Evolutionary conservation across 2,888 invertebrate species (phyloP).

Genomic region (Linnaemya tessellans): DNA sequence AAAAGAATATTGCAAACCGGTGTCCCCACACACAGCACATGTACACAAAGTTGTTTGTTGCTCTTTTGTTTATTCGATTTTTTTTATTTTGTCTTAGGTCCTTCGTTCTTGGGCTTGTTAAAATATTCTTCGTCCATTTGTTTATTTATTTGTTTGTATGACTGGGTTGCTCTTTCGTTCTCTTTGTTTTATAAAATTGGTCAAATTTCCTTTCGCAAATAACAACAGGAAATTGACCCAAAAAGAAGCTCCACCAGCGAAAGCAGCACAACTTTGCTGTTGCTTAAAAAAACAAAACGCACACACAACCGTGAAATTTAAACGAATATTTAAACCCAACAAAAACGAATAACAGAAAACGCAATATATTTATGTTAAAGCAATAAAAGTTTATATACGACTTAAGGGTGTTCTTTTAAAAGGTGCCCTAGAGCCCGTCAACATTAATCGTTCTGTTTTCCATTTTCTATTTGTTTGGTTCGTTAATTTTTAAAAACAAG

Average conservation of each 20-base stretch:
- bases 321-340: slow-evolving; percentile 51
- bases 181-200: slow-evolving; percentile 68
- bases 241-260: slow-evolving; percentile 51
- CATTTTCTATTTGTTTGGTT: slow-evolving; percentile 32
- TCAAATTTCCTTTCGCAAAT: slow-evolving; percentile 70
- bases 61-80: slow-evolving; percentile 34
- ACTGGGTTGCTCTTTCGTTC: slow-evolving; percentile 22
- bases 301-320: slow-evolving; percentile 32
- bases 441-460: slow-evolving; percentile 58
- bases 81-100: background rate
- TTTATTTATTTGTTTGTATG: slow-evolving; percentile 36
- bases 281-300: background rate
- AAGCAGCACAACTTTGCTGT: slow-evolving; percentile 32
- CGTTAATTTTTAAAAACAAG: slow-evolving; percentile 14
- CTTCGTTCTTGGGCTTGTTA: slow-evolving; percentile 27
- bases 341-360: slow-evolving; percentile 3
- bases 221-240: slow-evolving; percentile 71
- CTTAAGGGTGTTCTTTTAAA: slow-evolving; percentile 67
- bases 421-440: slow-evolving; percentile 63
- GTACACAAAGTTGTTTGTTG: slow-evolving; percentile 42
- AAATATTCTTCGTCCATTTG: slow-evolving; percentile 1
- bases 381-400: slow-evolving; percentile 67
- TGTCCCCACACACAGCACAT: background rate
- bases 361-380: slow-evolving; percentile 67
- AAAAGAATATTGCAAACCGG: background rate